Evolutionary conservation across 2,113 vertebrate genomes (phyloP).

Genomic region (Corythornis madagascariensis): DNA sequence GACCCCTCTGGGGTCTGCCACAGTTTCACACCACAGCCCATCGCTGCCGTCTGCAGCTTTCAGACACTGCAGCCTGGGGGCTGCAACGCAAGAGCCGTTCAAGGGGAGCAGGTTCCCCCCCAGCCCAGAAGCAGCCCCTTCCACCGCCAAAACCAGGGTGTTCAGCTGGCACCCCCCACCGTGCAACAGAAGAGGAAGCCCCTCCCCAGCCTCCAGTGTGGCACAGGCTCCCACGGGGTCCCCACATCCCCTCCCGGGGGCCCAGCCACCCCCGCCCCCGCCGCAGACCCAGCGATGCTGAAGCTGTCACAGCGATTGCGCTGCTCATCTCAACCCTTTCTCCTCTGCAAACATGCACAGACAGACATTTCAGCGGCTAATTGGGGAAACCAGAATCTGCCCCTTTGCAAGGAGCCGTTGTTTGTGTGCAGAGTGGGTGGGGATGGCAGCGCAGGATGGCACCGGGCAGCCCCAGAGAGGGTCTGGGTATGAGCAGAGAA

Average conservation of each 20-base stretch:
- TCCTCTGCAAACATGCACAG: neutral
- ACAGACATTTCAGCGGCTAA: neutral
- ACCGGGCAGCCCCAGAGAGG: neutral
- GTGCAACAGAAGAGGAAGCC: neutral
- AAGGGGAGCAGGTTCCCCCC: neutral
- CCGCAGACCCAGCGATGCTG: neutral
- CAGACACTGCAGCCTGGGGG: rapidly evolving
- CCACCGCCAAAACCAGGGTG: neutral
- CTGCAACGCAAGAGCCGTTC: rapidly evolving
- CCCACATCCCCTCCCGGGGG: neutral
- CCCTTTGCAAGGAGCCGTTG: neutral
- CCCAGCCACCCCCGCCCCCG: rapidly evolving
- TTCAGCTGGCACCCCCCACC: rapidly evolving
- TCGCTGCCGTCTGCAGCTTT: rapidly evolving
- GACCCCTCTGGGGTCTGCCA: rapidly evolving
- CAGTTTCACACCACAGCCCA: neutral
- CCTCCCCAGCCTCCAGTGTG: rapidly evolving
- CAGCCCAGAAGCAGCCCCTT: neutral
- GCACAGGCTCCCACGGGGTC: neutral
- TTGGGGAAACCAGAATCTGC: neutral
- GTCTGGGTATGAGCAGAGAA: neutral
- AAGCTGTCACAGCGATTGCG: constrained; percentile 51
- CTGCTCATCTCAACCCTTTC: constrained; percentile 45
- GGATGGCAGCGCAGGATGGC: neutral
- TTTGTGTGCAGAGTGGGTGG: rapidly evolving